phyloP scores from a whole-genome alignment of 1,140 invertebrate species.

The Zaprionus tsacasi region DNA sequence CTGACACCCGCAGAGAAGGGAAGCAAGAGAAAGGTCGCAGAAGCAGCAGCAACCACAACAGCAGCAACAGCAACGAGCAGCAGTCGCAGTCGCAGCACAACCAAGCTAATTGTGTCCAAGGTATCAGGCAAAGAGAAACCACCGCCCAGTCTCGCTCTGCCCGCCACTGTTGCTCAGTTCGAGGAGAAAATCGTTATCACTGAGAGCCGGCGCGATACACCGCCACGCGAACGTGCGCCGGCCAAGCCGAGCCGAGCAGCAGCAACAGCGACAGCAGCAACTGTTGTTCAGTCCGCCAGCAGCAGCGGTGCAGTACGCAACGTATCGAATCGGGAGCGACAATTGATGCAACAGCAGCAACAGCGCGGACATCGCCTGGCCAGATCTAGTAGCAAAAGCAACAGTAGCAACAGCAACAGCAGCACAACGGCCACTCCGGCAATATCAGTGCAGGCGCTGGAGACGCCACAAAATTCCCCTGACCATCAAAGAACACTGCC shows the following conservation, averaged over 20 bases:
- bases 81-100: constrained; percentile 59
- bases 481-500: not conserved
- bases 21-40: constrained; percentile 7
- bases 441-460: constrained; percentile 36
- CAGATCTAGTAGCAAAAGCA: not conserved
- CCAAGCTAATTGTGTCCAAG: constrained; percentile 69
- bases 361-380: constrained; percentile 66
- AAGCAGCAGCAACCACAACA: constrained; percentile 29
- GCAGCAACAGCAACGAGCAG: constrained; percentile 42
- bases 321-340: constrained; percentile 38
- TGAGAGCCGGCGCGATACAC: constrained; percentile 76
- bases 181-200: constrained; percentile 80
- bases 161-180: not conserved
- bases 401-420: constrained; percentile 21
- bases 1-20: constrained; percentile 53
- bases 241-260: constrained; percentile 74
- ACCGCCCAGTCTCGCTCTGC: constrained; percentile 10
- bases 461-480: constrained; percentile 39
- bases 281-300: constrained; percentile 52
- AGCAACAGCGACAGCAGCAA: not conserved
- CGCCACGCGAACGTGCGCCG: constrained; percentile 77
- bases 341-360: constrained; percentile 71
- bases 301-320: constrained; percentile 36
- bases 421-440: constrained; percentile 50
- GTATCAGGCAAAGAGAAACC: constrained; percentile 39